Base-by-base conservation (phyloP, 1,140 invertebrate genomes). In the Pogonognathellus flavescens region DNA sequence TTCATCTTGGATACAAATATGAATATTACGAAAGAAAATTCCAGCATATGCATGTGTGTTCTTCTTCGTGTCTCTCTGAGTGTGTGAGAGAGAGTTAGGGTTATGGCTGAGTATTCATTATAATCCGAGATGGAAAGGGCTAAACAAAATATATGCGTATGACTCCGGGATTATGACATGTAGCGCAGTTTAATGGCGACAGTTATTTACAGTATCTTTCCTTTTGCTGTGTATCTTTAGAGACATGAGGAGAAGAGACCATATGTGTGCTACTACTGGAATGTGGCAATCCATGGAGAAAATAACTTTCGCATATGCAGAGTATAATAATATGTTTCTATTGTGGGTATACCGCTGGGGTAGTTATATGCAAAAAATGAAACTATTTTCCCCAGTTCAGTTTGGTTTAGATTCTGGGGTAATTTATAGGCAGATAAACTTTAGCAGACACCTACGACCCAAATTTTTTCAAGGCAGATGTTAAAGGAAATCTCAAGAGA, bases 191-290 rank as follows among this genome's bases (percentile, higher is more conserved):
- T 76, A 76, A 76, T 76, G 70, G 70, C 31, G 70, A 76, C 70
- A 76, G 70, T 76, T 76, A 76, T 76, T 76, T 76, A 76, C 70
- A 76, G 70, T 76, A 76, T 76, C 70, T 50, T 76, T 31, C 70
- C 41, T 76, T 76, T 31, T 50, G 49, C 70, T 76, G 11, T 57
- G 53, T 76, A 76, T 76, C 31, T 31, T 49, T 76, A 57, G 31
- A 41, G 31, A 25, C 25, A 66, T 66, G 62, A 66, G 62, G 25
- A 25, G n/a, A 66, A 66, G 14, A 76, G 41, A 76, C n/a, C 25
- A 76, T 50, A 18, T 76, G 49, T 14, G 14, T 31, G 31, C 31
- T 41, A 41, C 31, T 41, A 6, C 2, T 41, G 31, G 1, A 41
- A 6, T 41, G 31, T 41, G 31, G 31, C 31, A 41, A 41, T 41